phyloP scores from a whole-genome alignment of 2,113 vertebrate genomes.

The Cyphotilapia sp. region DNA sequence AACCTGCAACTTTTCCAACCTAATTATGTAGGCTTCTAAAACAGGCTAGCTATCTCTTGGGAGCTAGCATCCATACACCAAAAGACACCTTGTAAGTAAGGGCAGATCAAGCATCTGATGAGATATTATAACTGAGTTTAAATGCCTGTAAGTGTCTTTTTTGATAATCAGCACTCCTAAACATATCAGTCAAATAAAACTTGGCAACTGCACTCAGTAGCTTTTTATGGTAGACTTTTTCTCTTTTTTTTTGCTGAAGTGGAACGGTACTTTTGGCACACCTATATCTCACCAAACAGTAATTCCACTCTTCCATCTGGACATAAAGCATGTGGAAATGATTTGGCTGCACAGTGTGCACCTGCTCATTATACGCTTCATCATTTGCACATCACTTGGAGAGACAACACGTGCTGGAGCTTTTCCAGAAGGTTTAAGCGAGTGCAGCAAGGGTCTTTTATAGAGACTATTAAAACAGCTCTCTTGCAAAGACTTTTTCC shows the following conservation, averaged over 20 bases:
- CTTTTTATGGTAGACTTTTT: neutral
- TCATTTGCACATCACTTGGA: conserved; percentile 52
- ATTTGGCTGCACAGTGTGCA: conserved; percentile 18
- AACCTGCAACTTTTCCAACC: neutral
- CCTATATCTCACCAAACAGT: neutral
- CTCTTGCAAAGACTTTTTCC: conserved; percentile 13
- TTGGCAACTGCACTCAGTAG: neutral
- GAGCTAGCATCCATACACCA: neutral
- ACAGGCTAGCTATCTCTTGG: neutral
- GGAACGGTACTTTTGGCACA: neutral
- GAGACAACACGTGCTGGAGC: conserved; percentile 28
- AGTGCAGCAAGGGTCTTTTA: conserved; percentile 21
- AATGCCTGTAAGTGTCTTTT: neutral
- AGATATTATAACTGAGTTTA: neutral
- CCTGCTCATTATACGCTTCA: conserved; percentile 47
- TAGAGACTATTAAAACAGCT: conserved; percentile 35
- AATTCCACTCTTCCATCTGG: neutral
- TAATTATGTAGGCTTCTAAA: neutral
- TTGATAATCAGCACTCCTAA: neutral
- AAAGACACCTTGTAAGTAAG: neutral
- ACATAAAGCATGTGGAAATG: conserved; percentile 27
- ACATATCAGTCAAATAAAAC: neutral
- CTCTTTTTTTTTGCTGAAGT: neutral
- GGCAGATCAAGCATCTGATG: neutral
- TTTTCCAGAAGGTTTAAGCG: conserved; percentile 2